Evolutionary conservation across 2,797 vertebrate species (phyloP).

Genomic region (Enteromius anoplus): DNA sequence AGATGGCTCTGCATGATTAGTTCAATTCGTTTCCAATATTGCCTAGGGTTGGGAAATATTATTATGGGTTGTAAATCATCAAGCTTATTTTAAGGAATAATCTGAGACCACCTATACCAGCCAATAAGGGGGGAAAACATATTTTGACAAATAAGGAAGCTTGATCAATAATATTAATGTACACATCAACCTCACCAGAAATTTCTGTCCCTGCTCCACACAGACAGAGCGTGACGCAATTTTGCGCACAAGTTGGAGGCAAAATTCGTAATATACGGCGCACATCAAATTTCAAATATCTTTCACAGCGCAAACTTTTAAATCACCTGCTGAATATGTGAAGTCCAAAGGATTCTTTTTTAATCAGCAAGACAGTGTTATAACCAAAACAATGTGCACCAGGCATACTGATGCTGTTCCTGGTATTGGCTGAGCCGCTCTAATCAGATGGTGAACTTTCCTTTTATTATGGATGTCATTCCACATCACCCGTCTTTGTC

Average conservation of each 20-base stretch:
- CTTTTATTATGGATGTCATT: conserved; percentile 38
- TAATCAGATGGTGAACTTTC: conserved; percentile 6
- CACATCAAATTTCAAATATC: not conserved
- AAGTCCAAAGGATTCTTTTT: not conserved
- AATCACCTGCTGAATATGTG: not conserved
- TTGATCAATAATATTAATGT: conserved; percentile 18
- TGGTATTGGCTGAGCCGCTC: not conserved
- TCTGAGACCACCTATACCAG: not conserved
- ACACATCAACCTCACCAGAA: not conserved
- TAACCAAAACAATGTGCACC: not conserved
- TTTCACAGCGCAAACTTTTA: conserved; percentile 2
- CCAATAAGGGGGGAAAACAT: not conserved
- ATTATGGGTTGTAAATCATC: conserved; percentile 15
- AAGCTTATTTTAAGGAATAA: not conserved
- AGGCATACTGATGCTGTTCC: conserved; percentile 7
- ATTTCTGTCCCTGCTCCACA: not conserved
- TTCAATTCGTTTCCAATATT: not conserved
- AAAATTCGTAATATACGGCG: not conserved
- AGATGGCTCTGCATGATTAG: not conserved
- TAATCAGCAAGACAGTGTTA: not conserved
- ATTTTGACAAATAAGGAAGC: not conserved
- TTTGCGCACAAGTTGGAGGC: not conserved
- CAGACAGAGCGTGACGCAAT: not conserved
- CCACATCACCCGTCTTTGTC: conserved; percentile 35
- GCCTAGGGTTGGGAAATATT: not conserved